These are phyloP conservation scores for Lutjanus campechanus DNA, from an alignment of 2,797 vertebrate genomes.

Conservation along the genomic window DNA sequence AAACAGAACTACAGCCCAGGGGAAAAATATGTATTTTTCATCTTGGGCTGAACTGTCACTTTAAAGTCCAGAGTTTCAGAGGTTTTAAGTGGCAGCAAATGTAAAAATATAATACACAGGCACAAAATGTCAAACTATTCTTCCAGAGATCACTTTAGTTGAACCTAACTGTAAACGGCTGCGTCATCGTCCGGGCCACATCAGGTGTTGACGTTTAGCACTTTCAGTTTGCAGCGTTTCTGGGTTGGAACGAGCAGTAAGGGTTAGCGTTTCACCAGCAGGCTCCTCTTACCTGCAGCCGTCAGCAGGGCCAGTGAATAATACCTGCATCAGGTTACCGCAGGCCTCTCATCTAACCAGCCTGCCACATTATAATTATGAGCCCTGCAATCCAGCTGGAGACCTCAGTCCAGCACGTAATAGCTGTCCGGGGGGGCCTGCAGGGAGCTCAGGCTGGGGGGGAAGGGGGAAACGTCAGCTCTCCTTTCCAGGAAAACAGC, in stretches of 20 bases:
- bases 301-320: conserved; percentile 75
- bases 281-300: conserved; percentile 84
- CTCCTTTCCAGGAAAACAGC: conserved; percentile 62
- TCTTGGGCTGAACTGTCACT: too few relatives aligned
- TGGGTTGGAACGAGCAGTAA: conserved; percentile 43
- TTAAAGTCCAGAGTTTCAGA: too few relatives aligned
- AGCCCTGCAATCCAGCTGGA: conserved; percentile 74
- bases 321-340: conserved; percentile 83
- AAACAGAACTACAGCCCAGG: too few relatives aligned
- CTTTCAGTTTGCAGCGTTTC: conserved; percentile 81
- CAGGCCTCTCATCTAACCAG: conserved; percentile 80
- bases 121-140: not conserved
- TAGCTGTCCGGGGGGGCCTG: conserved; percentile 44
- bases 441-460: conserved; percentile 2
- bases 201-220: conserved; percentile 49
- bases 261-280: conserved; percentile 79
- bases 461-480: conserved; percentile 41
- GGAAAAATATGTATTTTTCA: too few relatives aligned
- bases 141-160: not conserved
- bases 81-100: not conserved
- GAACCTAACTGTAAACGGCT: conserved; percentile 15
- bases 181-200: conserved; percentile 9
- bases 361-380: conserved; percentile 75
- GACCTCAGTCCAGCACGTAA: conserved; percentile 48
- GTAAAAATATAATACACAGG: not conserved